phyloP scores from a whole-genome alignment of 1,140 invertebrate species.

The Pemphigus obesinymphae region DNA sequence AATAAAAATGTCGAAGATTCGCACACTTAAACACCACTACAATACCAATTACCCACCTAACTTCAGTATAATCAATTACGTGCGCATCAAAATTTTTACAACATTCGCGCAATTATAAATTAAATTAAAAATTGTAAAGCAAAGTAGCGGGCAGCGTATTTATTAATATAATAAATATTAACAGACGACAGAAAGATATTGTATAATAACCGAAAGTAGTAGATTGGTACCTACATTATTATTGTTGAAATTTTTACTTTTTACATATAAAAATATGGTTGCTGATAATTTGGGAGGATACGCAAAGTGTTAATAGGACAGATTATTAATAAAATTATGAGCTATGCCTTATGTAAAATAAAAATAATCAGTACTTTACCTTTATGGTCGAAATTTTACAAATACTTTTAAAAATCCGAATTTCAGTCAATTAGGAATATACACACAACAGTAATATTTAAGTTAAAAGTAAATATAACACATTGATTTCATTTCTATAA shows the following conservation, averaged over 20 bases:
- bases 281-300: background rate
- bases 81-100: background rate
- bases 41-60: conserved; percentile 10
- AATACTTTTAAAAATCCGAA: background rate
- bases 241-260: background rate
- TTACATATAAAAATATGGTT: background rate
- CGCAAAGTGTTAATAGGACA: background rate
- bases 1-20: background rate
- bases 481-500: background rate
- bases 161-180: background rate
- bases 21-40: no score
- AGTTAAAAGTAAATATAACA: background rate
- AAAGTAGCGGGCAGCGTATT: background rate
- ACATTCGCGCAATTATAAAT: background rate
- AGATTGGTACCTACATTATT: no score
- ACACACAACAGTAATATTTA: background rate
- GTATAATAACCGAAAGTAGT: background rate
- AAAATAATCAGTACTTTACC: conserved; percentile 4
- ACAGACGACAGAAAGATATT: background rate
- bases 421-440: background rate
- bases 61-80: conserved; percentile 12
- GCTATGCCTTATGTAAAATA: no score
- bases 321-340: background rate
- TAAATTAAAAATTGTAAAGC: background rate
- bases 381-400: background rate